Evolutionary conservation across 2,113 vertebrate genomes (phyloP), one percentile per base, ranked within the genome.

Genomic region (Pimephales promelas): DNA sequence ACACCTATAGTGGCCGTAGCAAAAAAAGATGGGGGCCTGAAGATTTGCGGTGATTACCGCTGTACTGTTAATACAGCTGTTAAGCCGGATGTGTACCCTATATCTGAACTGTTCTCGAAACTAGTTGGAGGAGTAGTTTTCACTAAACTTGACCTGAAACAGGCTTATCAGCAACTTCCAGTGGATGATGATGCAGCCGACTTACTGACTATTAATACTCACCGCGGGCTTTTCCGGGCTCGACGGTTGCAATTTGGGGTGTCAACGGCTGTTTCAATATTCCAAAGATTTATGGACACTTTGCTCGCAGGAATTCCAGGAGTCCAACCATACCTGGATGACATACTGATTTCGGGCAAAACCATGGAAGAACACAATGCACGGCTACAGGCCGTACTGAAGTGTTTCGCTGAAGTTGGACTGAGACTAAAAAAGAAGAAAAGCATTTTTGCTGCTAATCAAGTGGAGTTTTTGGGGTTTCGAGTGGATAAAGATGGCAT

Each of bases 121-220:
- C 10, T 64, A 16, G 47, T 5, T 52, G 47, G 47, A 52, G 47
- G 34, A 22, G 66, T 16, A 36, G 31, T 40, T 70, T 22, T 40
- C 16, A 28, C 64, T 13, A 59, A 81, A 34, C 40, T 81, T 7
- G 68, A 81, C 31, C 49, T 81, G 20, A 81, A 68, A 36, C 82
- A 83, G n/a, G 56, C 18, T 5, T 83, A 76, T 14, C 57, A 83
- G 24, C 56, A 83, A 5, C 81, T 74, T 18, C 40, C 70, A 20
- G 14, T 82, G 18, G 47, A 71, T 72, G 36, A 28, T 7, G 18
- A 62, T 5, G 13, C 40, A 14, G 70, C 71, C 13, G 54, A 83
- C 45, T 75, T 40, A 40, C 40, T 40, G 2, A 75, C 70, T 14
- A 62, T 83, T 24, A 83, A 62, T 56, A 75, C 71, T 26, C 81